A percentile compares a stretch with the other conserved stretches of the same genome.
Evolutionary conservation across 2,113 vertebrate species (phyloP).

Genomic region (Philantomba maxwellii): DNA sequence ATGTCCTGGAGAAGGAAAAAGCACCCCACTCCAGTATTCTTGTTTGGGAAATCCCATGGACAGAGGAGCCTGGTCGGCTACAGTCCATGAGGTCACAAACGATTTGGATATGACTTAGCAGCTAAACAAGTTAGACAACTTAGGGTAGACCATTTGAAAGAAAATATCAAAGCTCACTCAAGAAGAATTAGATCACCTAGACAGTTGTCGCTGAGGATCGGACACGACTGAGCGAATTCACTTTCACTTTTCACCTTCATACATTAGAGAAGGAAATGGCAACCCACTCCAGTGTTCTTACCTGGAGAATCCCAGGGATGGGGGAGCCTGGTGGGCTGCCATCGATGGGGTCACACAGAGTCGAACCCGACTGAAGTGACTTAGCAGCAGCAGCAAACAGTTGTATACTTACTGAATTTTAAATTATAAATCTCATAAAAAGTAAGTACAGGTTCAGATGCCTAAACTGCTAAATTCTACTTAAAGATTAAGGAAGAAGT

Average conservation of each 20-base stretch:
- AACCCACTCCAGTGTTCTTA: too few relatives aligned
- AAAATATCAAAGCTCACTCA: not conserved
- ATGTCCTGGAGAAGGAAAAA: not conserved
- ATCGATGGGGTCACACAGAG: too few relatives aligned
- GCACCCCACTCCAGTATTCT: not conserved
- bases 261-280: too few relatives aligned
- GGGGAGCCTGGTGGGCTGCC: too few relatives aligned
- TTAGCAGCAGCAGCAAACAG: not conserved
- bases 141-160: not conserved
- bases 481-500: not conserved
- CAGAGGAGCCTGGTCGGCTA: not conserved
- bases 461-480: not conserved
- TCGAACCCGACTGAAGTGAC: too few relatives aligned
- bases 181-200: not conserved
- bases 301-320: too few relatives aligned
- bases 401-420: not conserved
- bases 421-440: not conserved
- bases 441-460: not conserved
- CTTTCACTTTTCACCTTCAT: too few relatives aligned
- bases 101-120: not conserved
- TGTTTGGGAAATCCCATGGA: not conserved
- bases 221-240: too few relatives aligned
- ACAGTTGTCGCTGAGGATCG: not conserved
- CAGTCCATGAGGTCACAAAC: not conserved
- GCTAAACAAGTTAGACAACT: not conserved